Evolutionary conservation across 2,113 vertebrate species (phyloP).

Genomic region (Podarcis muralis): DNA sequence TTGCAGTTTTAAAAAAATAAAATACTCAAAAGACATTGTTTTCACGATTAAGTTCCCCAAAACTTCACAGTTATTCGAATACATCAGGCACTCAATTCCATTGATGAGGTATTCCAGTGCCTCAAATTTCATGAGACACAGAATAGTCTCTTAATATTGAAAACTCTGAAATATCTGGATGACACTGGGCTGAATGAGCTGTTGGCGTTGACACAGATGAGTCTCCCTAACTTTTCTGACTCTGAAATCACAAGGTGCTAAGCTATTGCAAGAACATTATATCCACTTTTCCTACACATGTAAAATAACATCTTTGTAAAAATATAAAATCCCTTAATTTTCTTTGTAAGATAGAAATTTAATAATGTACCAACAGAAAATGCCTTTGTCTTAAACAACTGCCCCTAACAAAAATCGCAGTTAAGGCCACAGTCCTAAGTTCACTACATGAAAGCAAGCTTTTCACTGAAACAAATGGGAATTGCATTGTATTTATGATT

Average conservation of each 20-base stretch:
- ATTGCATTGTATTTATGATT: neutral
- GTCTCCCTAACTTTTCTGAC: slow-evolving; percentile 6
- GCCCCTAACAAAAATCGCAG: neutral
- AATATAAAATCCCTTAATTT: neutral
- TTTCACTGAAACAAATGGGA: slow-evolving; percentile 1
- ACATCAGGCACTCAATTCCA: neutral
- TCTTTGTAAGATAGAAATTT: slow-evolving; percentile 5
- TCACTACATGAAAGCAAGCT: neutral
- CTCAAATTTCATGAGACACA: neutral
- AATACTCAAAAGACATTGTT: no score
- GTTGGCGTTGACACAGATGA: neutral
- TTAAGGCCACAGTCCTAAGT: neutral
- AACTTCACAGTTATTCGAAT: neutral
- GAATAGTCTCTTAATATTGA: neutral
- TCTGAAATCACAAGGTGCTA: neutral
- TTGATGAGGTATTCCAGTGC: neutral
- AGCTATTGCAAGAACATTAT: neutral
- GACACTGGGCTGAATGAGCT: neutral
- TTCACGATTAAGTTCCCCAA: no score
- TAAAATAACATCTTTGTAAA: slow-evolving; percentile 17
- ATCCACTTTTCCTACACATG: neutral
- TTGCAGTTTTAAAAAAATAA: neutral
- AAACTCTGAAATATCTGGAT: neutral
- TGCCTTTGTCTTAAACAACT: neutral
- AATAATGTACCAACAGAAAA: neutral